These are phyloP conservation scores for Chloroceryle inda DNA, from an alignment of 2,797 vertebrate genomes.

Conservation along the genomic window DNA sequence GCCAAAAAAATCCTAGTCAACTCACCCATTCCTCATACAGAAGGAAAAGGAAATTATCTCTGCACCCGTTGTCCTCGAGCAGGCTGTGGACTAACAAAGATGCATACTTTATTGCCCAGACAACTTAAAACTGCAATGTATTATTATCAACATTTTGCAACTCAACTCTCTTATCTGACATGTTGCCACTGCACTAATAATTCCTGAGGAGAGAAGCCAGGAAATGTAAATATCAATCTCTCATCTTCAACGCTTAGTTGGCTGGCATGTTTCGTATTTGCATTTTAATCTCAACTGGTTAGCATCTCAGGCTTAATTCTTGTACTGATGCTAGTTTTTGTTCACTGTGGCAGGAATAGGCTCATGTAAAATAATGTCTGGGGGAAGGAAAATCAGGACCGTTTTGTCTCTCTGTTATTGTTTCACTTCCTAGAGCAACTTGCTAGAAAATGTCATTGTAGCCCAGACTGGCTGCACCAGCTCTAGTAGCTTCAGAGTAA, in stretches of 20 bases:
- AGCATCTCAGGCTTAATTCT: not conserved
- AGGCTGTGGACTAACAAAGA: not conserved
- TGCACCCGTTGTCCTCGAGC: not conserved
- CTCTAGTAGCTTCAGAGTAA: not conserved
- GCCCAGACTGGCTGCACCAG: not conserved
- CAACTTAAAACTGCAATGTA: not conserved
- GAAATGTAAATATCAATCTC: not conserved
- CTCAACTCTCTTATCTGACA: not conserved
- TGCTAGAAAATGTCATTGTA: not conserved
- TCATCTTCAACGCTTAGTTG: not conserved
- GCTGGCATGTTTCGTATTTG: not conserved
- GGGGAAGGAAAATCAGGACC: not conserved
- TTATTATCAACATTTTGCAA: not conserved
- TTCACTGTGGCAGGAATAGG: not conserved
- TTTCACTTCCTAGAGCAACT: not conserved
- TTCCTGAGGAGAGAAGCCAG: not conserved
- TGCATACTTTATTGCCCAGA: not conserved
- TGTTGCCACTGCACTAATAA: not conserved
- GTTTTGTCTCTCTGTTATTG: not conserved
- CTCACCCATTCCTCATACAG: not conserved
- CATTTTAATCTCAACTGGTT: not conserved
- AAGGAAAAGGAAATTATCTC: not conserved
- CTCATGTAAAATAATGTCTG: not conserved
- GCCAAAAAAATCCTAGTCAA: not conserved
- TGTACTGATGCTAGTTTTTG: not conserved